Conservation (phyloP, 2,888 invertebrate genomes). For the Epiblema foenella region DNA sequence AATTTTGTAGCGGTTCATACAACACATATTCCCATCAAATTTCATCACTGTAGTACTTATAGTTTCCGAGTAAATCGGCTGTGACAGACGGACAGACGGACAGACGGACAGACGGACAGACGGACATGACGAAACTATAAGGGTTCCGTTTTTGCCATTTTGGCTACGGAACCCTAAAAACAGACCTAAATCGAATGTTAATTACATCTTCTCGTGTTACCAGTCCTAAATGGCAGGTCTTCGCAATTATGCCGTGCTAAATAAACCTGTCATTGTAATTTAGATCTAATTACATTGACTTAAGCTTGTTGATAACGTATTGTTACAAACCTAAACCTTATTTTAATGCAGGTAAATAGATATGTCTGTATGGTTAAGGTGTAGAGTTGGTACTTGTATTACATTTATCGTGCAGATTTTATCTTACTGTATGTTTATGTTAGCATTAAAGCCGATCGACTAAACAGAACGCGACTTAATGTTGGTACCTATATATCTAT, state of each 20-base stretch:
- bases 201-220: slow-evolving; percentile 38
- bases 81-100: too few relatives aligned
- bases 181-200: slow-evolving; percentile 22
- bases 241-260: slow-evolving; percentile 11
- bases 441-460: neutral
- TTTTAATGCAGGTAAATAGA: neutral
- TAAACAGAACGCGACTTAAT: too few relatives aligned
- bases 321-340: slow-evolving; percentile 1
- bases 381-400: slow-evolving; percentile 1
- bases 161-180: slow-evolving; percentile 9
- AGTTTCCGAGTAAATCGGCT: too few relatives aligned
- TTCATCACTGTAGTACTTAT: too few relatives aligned
- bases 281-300: neutral
- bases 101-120: too few relatives aligned
- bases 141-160: too few relatives aligned
- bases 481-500: too few relatives aligned
- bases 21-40: too few relatives aligned
- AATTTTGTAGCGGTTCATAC: too few relatives aligned
- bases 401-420: neutral
- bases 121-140: too few relatives aligned
- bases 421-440: neutral
- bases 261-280: slow-evolving; percentile 2
- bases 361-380: neutral
- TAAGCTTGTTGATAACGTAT: neutral
- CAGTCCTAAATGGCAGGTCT: slow-evolving; percentile 30